phyloP scores from a whole-genome alignment of 2,888 invertebrate species.

The Drosophila meridionalis region DNA sequence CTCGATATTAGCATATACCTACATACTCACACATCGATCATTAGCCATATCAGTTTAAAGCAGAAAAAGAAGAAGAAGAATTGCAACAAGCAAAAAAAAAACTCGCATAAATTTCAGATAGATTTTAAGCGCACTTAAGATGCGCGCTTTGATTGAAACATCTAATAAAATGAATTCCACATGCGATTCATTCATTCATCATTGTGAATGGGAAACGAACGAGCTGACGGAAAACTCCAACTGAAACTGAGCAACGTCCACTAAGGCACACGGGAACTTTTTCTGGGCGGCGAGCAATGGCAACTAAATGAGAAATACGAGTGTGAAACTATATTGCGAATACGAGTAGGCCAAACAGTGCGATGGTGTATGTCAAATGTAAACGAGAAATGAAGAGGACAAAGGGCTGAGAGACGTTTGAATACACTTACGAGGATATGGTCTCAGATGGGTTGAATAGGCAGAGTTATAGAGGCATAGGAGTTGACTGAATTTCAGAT shows the following conservation, averaged over 20 bases:
- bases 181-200: conserved; percentile 69
- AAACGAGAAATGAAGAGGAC: conserved; percentile 34
- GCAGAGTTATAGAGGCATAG: not conserved
- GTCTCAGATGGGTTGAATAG: not conserved
- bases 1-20: conserved; percentile 63
- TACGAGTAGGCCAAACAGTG: conserved; percentile 10
- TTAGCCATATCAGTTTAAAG: conserved; percentile 9
- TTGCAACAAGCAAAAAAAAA: conserved; percentile 38
- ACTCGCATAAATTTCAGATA: conserved; percentile 65
- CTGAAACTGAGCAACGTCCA: conserved; percentile 16
- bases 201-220: conserved; percentile 39
- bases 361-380: conserved; percentile 77
- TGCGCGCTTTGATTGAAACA: conserved; percentile 46
- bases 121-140: conserved; percentile 60
- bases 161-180: conserved; percentile 37
- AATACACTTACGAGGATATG: conserved; percentile 4
- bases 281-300: conserved; percentile 19
- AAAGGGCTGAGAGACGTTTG: accelerated
- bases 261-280: conserved; percentile 68
- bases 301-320: conserved; percentile 29
- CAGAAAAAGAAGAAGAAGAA: not conserved
- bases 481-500: not conserved
- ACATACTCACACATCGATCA: conserved; percentile 4
- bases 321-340: conserved; percentile 53
- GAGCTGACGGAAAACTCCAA: conserved; percentile 22